These are phyloP conservation scores for Brachionus paranguensis DNA, from an alignment of 1,140 invertebrate species.

Conservation along the genomic window DNA sequence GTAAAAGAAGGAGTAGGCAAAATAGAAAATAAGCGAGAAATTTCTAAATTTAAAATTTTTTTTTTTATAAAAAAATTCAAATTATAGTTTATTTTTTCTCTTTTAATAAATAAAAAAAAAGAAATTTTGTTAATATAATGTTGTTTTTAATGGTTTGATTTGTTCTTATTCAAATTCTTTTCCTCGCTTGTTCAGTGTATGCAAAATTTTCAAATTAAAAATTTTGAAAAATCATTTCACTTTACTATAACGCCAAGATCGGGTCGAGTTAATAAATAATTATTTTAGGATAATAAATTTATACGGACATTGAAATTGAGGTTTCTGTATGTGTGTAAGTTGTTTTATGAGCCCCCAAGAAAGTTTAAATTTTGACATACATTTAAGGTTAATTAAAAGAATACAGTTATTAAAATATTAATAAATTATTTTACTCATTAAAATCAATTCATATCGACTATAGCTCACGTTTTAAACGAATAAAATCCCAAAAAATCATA, in stretches of 20 bases:
- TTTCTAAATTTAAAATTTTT: background rate
- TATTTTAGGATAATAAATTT: background rate
- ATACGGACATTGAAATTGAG: background rate
- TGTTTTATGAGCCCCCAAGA: background rate
- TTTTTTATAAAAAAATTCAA: background rate
- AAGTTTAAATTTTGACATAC: constrained; percentile 27
- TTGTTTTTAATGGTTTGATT: background rate
- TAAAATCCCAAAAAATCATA: constrained; percentile 6
- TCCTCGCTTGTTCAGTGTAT: background rate
- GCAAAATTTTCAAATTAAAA: background rate
- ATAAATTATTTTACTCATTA: background rate
- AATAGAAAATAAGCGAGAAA: background rate
- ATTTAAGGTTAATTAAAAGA: constrained; percentile 7
- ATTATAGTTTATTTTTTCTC: background rate
- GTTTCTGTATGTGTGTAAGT: background rate
- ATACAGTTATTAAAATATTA: background rate
- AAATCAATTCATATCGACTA: background rate
- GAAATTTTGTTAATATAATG: constrained; percentile 4
- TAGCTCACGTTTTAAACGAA: constrained; percentile 10
- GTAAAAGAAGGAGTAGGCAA: background rate
- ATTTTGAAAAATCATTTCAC: background rate
- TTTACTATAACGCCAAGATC: background rate
- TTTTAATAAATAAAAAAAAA: background rate
- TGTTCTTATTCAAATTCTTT: background rate
- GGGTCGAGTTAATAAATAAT: background rate